A percentile compares a stretch with the other conserved stretches of the same genome.
These are phyloP conservation scores for Apomyelois bistriatella DNA, from an alignment of 2,888 invertebrate genomes.

Conservation along the genomic window DNA sequence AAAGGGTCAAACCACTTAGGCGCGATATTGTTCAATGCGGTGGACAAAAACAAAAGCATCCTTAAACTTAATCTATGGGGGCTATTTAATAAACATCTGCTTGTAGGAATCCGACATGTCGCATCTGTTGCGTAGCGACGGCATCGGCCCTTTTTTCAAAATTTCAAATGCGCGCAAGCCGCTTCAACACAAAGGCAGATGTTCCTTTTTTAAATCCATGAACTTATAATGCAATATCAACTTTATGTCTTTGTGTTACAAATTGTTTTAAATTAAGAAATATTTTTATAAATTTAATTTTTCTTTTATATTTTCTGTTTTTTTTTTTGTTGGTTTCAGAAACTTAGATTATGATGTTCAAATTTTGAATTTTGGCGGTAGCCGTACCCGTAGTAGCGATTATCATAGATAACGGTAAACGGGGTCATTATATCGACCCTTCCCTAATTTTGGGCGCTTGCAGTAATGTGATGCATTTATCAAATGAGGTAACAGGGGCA, in stretches of 20 bases:
- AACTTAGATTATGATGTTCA: conserved; percentile 72
- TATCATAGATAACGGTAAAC: conserved; percentile 65
- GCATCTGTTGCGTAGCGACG: conserved; percentile 70
- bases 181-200: conserved; percentile 67
- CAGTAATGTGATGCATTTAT: conserved; percentile 62
- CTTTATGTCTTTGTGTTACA: conserved; percentile 27
- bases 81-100: conserved; percentile 76
- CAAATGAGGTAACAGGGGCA: conserved; percentile 44
- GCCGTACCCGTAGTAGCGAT: conserved; percentile 59
- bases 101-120: conserved; percentile 73
- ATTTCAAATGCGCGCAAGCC: conserved; percentile 71
- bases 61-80: conserved; percentile 71
- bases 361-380: conserved; percentile 70
- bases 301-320: conserved; percentile 37
- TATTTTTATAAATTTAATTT: background rate
- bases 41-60: conserved; percentile 67
- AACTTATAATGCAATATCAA: conserved; percentile 29
- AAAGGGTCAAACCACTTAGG: conserved; percentile 65
- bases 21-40: conserved; percentile 61
- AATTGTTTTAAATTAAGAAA: conserved; percentile 7
- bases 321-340: conserved; percentile 30
- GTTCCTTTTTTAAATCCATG: conserved; percentile 36
- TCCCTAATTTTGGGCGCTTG: conserved; percentile 52
- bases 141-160: conserved; percentile 60
- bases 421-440: conserved; percentile 67